phyloP scores from a whole-genome alignment of 2,888 invertebrate genomes.

The Cremastinae sp. region DNA sequence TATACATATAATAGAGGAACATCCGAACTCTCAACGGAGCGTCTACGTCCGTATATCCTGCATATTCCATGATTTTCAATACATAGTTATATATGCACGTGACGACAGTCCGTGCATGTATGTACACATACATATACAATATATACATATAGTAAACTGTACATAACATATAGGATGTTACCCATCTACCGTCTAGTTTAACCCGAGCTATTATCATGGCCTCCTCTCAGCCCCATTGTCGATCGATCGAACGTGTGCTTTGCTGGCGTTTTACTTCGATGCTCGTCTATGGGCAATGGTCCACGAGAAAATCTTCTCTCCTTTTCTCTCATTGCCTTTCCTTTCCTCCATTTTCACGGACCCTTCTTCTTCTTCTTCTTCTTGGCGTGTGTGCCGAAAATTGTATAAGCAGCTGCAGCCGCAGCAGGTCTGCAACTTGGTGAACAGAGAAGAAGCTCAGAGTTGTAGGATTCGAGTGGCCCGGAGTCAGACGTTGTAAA shows the following conservation, averaged over 20 bases:
- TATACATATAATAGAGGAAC: slow-evolving; percentile 15
- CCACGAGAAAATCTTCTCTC: slow-evolving; percentile 27
- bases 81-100: slow-evolving; percentile 20
- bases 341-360: too few species aligned
- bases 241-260: slow-evolving; percentile 53
- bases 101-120: neutral
- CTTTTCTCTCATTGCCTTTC: neutral
- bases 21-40: slow-evolving; percentile 20
- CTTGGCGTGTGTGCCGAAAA: slow-evolving; percentile 45
- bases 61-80: too few species aligned
- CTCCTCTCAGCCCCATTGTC: slow-evolving; percentile 23
- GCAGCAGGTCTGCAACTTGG: slow-evolving; percentile 49
- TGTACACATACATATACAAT: neutral
- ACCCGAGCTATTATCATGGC: slow-evolving; percentile 49
- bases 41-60: slow-evolving; percentile 9
- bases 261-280: slow-evolving; percentile 32
- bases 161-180: neutral
- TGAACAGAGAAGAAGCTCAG: too few species aligned
- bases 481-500: neutral
- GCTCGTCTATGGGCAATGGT: slow-evolving; percentile 49
- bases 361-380: slow-evolving; percentile 37
- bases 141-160: too few species aligned
- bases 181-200: slow-evolving; percentile 44
- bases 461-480: too few species aligned
- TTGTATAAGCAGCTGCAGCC: slow-evolving; percentile 51